Evolutionary conservation across 2,888 invertebrate genomes (phyloP).

Genomic region (Xestia ashworthii): DNA sequence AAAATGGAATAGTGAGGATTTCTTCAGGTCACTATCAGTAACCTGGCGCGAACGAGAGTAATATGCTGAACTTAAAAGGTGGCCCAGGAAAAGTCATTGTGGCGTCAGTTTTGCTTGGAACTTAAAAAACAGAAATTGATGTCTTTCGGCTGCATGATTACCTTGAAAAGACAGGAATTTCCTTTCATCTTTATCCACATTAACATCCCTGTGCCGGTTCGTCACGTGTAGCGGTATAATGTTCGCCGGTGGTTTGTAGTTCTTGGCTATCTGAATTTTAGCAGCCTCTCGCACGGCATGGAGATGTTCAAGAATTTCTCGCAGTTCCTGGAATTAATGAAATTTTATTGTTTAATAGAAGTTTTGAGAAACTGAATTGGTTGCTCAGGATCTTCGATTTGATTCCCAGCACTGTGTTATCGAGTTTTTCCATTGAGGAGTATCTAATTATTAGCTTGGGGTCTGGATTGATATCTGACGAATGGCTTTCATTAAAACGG

Average conservation of each 20-base stretch:
- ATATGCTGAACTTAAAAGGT: not conserved
- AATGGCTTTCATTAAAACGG: not conserved
- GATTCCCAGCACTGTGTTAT: not conserved
- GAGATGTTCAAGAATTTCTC: constrained; percentile 81
- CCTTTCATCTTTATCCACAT: constrained; percentile 87
- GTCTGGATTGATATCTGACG: not conserved
- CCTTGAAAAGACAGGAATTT: constrained; percentile 89
- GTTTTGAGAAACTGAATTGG: not conserved
- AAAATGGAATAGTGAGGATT: not conserved
- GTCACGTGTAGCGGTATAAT: constrained; percentile 81
- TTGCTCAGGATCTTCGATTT: not conserved
- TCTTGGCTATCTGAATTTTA: constrained; percentile 79
- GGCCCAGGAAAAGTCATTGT: not conserved
- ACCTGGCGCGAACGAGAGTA: too few relatives aligned
- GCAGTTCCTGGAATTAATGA: constrained; percentile 78
- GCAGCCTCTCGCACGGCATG: constrained; percentile 84
- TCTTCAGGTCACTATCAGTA: too few relatives aligned
- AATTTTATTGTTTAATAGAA: not conserved
- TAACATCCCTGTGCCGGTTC: constrained; percentile 85
- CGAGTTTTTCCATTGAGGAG: not conserved
- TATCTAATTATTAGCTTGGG: not conserved
- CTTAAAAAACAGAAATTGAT: not conserved
- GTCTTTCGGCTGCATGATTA: constrained; percentile 48
- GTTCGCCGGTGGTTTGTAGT: constrained; percentile 81
- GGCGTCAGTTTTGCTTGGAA: not conserved